Percentiles rank a stretch among this genome's conserved stretches.
These are phyloP conservation scores for Mesembrinibis cayennensis DNA, from an alignment of 2,113 vertebrate species.

Conservation along the genomic window DNA sequence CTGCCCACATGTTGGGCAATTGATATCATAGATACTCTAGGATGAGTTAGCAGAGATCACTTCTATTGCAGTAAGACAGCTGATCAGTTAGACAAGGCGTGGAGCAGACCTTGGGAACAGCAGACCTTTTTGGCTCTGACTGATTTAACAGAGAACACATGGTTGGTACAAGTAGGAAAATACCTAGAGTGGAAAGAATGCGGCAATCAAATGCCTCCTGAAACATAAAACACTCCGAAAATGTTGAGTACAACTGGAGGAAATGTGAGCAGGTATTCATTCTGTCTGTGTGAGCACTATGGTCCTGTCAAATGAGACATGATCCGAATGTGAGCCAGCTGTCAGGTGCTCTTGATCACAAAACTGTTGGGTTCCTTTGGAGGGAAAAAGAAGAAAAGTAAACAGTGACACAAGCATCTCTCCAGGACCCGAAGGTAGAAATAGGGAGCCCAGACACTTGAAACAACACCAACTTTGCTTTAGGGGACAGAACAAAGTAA, in stretches of 20 bases:
- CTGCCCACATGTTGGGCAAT: background rate
- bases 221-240: background rate
- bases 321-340: background rate
- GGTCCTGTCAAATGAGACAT: background rate
- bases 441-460: background rate
- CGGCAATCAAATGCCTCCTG: background rate
- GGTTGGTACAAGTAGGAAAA: background rate
- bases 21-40: background rate
- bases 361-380: background rate
- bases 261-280: background rate
- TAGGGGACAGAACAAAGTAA: background rate
- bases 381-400: background rate
- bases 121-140: background rate
- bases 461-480: background rate
- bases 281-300: background rate
- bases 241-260: background rate
- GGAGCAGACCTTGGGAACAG: background rate
- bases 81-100: background rate
- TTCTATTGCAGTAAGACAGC: background rate
- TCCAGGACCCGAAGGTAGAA: background rate
- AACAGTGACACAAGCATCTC: background rate
- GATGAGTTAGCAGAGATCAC: background rate
- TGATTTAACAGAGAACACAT: background rate
- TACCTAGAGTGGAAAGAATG: background rate
- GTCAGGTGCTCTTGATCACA: background rate